Conservation (phyloP, 2,888 invertebrate species). For the Cabera pusaria region DNA sequence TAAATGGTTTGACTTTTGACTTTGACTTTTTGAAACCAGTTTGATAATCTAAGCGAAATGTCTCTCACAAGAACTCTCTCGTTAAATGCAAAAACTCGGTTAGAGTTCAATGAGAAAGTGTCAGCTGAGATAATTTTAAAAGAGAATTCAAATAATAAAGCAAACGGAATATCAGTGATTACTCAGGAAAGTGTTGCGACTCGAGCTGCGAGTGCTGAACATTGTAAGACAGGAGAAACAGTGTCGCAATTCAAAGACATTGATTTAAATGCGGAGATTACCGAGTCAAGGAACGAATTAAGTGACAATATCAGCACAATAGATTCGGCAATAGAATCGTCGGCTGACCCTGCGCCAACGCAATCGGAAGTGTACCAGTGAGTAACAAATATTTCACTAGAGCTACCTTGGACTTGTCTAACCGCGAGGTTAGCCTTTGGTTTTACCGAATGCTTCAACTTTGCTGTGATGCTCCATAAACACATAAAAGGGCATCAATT, state of each 20-base stretch:
- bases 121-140: slow-evolving; percentile 11
- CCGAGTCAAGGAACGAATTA: slow-evolving; percentile 29
- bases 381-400: slow-evolving; percentile 33
- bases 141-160: slow-evolving; percentile 11
- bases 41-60: too few relatives aligned
- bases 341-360: slow-evolving; percentile 34
- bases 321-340: slow-evolving; percentile 24
- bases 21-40: too few relatives aligned
- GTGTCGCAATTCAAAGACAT: slow-evolving; percentile 38
- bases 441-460: slow-evolving; percentile 9
- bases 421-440: slow-evolving; percentile 15
- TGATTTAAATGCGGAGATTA: slow-evolving; percentile 35
- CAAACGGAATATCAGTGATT: slow-evolving; percentile 7
- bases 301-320: slow-evolving; percentile 32
- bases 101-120: slow-evolving; percentile 12
- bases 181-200: slow-evolving; percentile 22
- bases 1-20: too few relatives aligned
- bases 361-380: slow-evolving; percentile 38
- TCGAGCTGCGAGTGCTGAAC: slow-evolving; percentile 35
- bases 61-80: slow-evolving; percentile 8
- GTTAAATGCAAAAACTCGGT: slow-evolving; percentile 3
- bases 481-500: slow-evolving; percentile 2
- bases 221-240: slow-evolving; percentile 18
- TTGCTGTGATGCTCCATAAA: slow-evolving; percentile 1
- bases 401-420: slow-evolving; percentile 15